Evolutionary conservation across 2,113 vertebrate genomes (phyloP).

Genomic region (Ageneiosus marmoratus): DNA sequence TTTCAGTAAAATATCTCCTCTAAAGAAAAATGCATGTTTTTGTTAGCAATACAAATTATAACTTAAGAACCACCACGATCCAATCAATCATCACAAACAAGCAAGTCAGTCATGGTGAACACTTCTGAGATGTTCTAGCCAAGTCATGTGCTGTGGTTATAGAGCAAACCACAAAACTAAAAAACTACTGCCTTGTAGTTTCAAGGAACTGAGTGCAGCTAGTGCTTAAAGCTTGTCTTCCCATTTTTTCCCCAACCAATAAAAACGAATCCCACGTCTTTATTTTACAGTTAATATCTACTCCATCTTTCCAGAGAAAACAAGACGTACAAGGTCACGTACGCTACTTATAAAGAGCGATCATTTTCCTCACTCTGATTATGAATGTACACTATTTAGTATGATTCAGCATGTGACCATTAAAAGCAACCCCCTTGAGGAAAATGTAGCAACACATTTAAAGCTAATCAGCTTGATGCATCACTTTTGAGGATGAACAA

Average conservation of each 20-base stretch:
- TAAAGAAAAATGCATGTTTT: background rate
- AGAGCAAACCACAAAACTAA: no score
- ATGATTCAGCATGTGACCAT: background rate
- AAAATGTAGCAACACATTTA: conserved; percentile 24
- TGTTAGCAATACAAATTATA: background rate
- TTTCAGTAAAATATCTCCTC: background rate
- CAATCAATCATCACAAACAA: background rate
- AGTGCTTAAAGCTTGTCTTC: background rate
- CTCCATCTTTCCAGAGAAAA: background rate
- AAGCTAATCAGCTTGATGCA: conserved; percentile 29
- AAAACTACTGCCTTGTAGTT: no score
- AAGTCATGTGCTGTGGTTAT: background rate
- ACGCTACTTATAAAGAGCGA: background rate
- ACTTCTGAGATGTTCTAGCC: background rate
- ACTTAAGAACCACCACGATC: background rate
- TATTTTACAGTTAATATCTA: background rate
- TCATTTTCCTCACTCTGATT: background rate
- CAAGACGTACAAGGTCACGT: background rate
- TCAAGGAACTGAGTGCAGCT: background rate
- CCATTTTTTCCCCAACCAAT: background rate
- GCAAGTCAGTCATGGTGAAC: background rate
- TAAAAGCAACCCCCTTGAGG: background rate
- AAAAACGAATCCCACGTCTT: background rate
- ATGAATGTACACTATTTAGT: background rate
- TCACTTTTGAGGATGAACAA: conserved; percentile 5